phyloP scores from a whole-genome alignment of 2,797 vertebrate species.

The Pangasius mekongensis region DNA sequence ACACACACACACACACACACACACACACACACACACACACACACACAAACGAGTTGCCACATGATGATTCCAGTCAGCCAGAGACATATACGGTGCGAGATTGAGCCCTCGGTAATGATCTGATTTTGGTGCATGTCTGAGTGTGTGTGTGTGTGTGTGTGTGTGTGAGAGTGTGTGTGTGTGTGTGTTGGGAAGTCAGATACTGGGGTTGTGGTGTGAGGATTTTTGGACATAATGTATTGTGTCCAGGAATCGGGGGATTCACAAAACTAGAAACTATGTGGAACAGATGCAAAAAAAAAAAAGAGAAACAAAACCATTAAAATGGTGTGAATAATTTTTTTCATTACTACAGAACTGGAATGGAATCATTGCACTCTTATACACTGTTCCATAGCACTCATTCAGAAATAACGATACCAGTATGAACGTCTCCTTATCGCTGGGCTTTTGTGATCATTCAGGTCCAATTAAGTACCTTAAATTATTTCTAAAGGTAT shows the following conservation, averaged over 20 bases:
- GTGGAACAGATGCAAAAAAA: background rate
- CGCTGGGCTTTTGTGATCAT: background rate
- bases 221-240: slow-evolving; percentile 5
- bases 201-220: background rate
- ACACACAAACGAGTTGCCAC: slow-evolving; percentile 52
- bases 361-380: background rate
- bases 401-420: background rate
- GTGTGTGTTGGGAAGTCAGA: background rate
- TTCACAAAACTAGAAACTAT: slow-evolving; percentile 22
- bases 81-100: slow-evolving; percentile 69
- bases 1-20: slow-evolving; percentile 48
- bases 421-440: background rate
- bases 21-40: slow-evolving; percentile 49
- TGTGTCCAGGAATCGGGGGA: background rate
- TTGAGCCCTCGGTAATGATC: slow-evolving; percentile 73
- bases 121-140: slow-evolving; percentile 61
- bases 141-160: slow-evolving; percentile 48
- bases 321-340: background rate
- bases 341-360: background rate
- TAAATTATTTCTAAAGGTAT: background rate
- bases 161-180: slow-evolving; percentile 6
- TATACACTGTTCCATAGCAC: background rate
- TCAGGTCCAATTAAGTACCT: background rate
- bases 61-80: slow-evolving; percentile 51
- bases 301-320: background rate